Conservation (phyloP, 2,888 invertebrate genomes). For the Pseudoips prasinana region DNA sequence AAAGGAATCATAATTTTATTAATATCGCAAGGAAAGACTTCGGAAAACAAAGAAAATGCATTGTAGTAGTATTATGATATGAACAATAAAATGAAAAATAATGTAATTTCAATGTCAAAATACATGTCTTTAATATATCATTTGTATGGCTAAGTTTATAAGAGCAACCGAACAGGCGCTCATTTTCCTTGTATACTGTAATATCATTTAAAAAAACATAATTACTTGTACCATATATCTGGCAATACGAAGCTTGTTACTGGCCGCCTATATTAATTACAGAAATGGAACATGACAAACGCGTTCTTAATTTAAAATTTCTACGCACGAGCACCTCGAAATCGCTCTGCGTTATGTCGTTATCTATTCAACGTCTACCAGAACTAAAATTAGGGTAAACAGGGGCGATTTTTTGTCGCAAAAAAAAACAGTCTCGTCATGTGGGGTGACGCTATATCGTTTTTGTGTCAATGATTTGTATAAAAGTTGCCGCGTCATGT, state of each 20-base stretch:
- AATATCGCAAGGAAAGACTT: too few relatives aligned
- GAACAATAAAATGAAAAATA: too few relatives aligned
- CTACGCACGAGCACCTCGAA: constrained; percentile 40
- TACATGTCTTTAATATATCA: too few relatives aligned
- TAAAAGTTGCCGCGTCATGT: constrained; percentile 28
- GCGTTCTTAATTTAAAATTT: constrained; percentile 47
- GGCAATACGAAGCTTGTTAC: constrained; percentile 4
- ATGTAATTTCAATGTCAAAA: too few relatives aligned
- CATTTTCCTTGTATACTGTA: too few relatives aligned
- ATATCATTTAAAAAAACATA: too few relatives aligned
- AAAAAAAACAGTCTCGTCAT: constrained; percentile 47
- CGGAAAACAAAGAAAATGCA: too few relatives aligned
- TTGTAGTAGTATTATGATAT: too few relatives aligned
- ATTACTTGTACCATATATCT: too few relatives aligned
- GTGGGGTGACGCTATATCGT: constrained; percentile 39
- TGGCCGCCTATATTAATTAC: constrained; percentile 16
- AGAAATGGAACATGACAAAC: constrained; percentile 36
- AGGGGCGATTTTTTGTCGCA: constrained; percentile 36
- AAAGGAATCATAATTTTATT: too few relatives aligned
- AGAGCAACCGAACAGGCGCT: too few relatives aligned
- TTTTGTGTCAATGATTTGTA: constrained; percentile 40
- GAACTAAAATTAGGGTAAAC: constrained; percentile 44
- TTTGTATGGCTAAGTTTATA: too few relatives aligned
- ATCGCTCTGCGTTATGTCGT: constrained; percentile 27
- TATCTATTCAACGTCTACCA: constrained; percentile 27